Conservation (phyloP, 2,888 invertebrate species). For the Trilocha varians region DNA sequence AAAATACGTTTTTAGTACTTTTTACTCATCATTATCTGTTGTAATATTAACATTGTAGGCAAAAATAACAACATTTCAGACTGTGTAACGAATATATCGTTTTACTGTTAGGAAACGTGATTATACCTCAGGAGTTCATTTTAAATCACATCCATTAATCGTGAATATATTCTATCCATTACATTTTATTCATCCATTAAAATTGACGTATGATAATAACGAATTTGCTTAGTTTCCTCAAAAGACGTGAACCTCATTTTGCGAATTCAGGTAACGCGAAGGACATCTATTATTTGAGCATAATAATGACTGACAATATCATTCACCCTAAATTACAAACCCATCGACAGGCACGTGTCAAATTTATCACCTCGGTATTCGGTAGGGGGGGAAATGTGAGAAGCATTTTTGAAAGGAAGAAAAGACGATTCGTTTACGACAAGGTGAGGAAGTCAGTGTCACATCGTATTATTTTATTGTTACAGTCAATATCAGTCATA, state of each 20-base stretch:
- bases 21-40: no score
- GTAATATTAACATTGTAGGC: no score
- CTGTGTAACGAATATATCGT: no score
- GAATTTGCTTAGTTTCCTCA: background rate
- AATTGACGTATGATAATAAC: background rate
- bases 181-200: background rate
- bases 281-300: slow-evolving; percentile 18
- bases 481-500: background rate
- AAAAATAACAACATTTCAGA: no score
- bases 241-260: background rate
- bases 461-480: background rate
- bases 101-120: no score
- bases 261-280: background rate
- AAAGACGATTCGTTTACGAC: background rate
- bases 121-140: no score
- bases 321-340: slow-evolving; percentile 28
- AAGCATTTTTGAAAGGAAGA: background rate
- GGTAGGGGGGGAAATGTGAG: slow-evolving; percentile 11
- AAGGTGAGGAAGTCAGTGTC: background rate
- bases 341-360: slow-evolving; percentile 30
- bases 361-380: slow-evolving; percentile 29
- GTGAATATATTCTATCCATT: no score
- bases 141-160: no score
- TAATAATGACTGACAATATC: slow-evolving; percentile 29
- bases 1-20: no score